phyloP scores from a whole-genome alignment of 2,113 vertebrate genomes.

The Thymallus thymallus region DNA sequence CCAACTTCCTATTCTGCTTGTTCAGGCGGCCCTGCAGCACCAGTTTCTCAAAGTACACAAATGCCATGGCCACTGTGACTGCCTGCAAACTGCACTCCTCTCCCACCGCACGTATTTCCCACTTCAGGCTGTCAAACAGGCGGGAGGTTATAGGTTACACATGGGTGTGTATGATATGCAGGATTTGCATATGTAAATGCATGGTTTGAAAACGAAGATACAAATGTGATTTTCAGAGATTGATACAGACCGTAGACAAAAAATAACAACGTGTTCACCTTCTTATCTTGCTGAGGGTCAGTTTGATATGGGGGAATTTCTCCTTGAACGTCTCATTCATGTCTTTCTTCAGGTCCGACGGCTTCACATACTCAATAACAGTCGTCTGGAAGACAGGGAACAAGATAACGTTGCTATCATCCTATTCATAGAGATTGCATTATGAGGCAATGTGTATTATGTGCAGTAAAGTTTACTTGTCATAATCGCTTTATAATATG shows the following conservation, averaged over 20 bases:
- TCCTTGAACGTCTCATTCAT: slow-evolving; percentile 98
- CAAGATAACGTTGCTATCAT: not conserved
- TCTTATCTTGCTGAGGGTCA: slow-evolving; percentile 95
- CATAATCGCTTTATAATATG: not conserved
- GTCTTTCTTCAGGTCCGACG: slow-evolving; percentile 95
- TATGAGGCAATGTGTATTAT: not conserved
- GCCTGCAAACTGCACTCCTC: slow-evolving; percentile 92
- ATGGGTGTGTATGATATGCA: not conserved
- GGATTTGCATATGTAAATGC: not conserved
- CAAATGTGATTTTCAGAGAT: not conserved
- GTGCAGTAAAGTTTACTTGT: not conserved
- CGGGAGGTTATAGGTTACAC: not conserved
- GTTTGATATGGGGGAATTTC: slow-evolving; percentile 93
- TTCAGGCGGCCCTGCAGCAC: slow-evolving; percentile 93
- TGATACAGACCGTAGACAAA: not conserved
- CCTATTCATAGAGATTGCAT: not conserved
- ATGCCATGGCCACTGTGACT: slow-evolving; percentile 91
- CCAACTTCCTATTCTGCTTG: slow-evolving; percentile 98
- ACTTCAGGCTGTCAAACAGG: slow-evolving; percentile 80
- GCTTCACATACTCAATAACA: slow-evolving; percentile 95
- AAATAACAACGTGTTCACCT: slow-evolving; percentile 71
- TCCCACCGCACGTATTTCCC: slow-evolving; percentile 90
- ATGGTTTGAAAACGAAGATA: not conserved
- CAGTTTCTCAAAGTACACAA: slow-evolving; percentile 99
- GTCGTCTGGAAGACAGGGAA: slow-evolving; percentile 81